Evolutionary conservation across 2,113 vertebrate genomes (phyloP), one percentile per base, ranked within the genome.

Genomic region (Forbesichthys papilliferus): DNA sequence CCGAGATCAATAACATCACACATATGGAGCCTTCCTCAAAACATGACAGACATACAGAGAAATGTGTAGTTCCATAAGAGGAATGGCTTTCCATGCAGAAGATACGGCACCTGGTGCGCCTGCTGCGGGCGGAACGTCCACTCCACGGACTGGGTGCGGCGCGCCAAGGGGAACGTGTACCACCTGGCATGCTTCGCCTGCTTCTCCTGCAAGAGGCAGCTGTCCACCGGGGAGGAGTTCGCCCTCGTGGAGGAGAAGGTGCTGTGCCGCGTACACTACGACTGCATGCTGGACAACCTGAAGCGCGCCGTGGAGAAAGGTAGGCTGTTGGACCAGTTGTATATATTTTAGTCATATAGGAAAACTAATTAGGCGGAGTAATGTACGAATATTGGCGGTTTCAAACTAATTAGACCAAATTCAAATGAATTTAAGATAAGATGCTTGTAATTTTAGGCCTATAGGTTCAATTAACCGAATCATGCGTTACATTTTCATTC

Each of bases 141-240:
- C 63, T 91, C 97, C 46, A 99, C 96, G 0, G 98, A 99, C 92
- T 99, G 98, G 98, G 97, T 99, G 18, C 95, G 97, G 2, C 86
- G 96, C 84, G 98, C 97, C 0, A 98, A 98, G 27, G 98, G 98
- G 0, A 98, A 95, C 7, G 97, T 98, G 0, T 99, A 98, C 57
- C 98, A 99, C 88, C 77, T 99, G 92, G 97, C 96, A 0, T 99
- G 98, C 77, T 99, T 99, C 13, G 96, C 97, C 1, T 99, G 98
- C 90, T 98, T 98, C 88, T 98, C 97, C 84, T 99, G 98, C 90
- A 99, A 99, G 68, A 90, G 98, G 2, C 98, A 99, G 84, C 95
- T 99, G 20, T 98, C 96, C 4, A 99, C 97, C 0, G 98, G 98
- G 48, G 98, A 99, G 84, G 97, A 99, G 91, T 99, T 99, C 18